phyloP scores from a whole-genome alignment of 2,797 vertebrate genomes.

The Moxostoma hubbsi region DNA sequence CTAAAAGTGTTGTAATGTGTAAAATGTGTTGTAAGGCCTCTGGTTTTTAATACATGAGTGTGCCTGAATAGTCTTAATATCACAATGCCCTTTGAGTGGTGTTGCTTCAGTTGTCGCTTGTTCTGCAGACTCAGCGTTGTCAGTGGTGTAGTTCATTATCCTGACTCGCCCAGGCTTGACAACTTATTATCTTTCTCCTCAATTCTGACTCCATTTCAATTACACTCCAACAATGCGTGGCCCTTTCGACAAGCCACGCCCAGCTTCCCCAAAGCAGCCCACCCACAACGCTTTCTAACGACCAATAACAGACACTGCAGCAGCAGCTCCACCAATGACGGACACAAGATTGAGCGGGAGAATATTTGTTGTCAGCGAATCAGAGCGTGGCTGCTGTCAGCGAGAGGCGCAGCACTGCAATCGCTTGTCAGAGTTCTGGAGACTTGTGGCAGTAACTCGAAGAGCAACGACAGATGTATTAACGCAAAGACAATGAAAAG shows the following conservation, averaged over 20 bases:
- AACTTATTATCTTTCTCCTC: conserved; percentile 82
- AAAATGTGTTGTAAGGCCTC: conserved; percentile 8
- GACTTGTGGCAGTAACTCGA: conserved; percentile 33
- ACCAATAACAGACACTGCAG: conserved; percentile 52
- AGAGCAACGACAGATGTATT: conserved; percentile 36
- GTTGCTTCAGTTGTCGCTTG: conserved; percentile 69
- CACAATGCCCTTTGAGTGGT: conserved; percentile 68
- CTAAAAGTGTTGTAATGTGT: background rate
- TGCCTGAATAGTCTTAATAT: conserved; percentile 69
- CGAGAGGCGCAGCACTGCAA: background rate
- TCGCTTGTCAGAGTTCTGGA: conserved; percentile 11
- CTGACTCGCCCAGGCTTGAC: conserved; percentile 76
- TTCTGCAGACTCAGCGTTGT: conserved; percentile 79
- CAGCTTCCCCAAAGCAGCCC: conserved; percentile 51
- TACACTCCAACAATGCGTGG: conserved; percentile 80
- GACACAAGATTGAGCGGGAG: conserved; percentile 64
- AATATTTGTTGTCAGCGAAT: conserved; percentile 65
- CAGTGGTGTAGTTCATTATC: conserved; percentile 82
- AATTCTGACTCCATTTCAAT: conserved; percentile 85
- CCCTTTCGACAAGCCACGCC: conserved; percentile 54
- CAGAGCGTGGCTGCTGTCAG: conserved; percentile 57
- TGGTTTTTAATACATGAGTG: conserved; percentile 21
- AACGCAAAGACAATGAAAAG: conserved; percentile 28
- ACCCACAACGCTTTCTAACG: conserved; percentile 64
- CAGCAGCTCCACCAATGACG: conserved; percentile 67